Evolutionary conservation across 2,113 vertebrate genomes (phyloP).

Genomic region (crab-eating macaque (Macaca fascicularis)): T2T-MFA8v1.1 NC_088388.1:24942001-24942500

Average conservation of each 20-base stretch:
- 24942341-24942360: background rate
- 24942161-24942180: background rate
- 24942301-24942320: background rate
- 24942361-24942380: background rate
- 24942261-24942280: background rate
- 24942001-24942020: background rate
- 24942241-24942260: background rate
- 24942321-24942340: background rate
- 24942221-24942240: background rate
- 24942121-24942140: background rate
- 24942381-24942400: background rate
- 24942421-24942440: background rate
- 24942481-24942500: background rate
- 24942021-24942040: background rate
- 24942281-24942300: background rate
- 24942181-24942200: background rate
- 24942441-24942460: background rate
- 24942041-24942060: background rate
- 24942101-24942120: background rate
- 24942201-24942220: background rate
- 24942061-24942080: background rate
- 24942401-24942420: background rate
- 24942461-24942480: background rate
- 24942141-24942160: background rate
- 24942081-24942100: background rate